Conservation (phyloP, 64 coral and sea anemone genomes). For the Catalaphyllia jardinei region DNA sequence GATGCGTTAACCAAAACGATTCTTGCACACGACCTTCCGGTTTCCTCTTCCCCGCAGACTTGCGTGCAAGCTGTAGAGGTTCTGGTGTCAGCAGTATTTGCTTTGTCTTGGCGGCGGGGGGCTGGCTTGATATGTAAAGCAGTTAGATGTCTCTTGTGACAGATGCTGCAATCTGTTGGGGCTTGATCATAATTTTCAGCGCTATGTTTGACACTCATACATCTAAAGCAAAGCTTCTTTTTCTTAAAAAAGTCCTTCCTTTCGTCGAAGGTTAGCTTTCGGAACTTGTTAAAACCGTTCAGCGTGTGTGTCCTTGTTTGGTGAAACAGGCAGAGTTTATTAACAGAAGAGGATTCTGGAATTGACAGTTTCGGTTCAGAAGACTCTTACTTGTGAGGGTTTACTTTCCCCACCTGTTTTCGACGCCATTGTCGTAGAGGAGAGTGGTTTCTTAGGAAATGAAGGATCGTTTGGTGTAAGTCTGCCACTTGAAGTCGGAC, state of each 20-base stretch:
- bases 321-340: slow-evolving; percentile 64
- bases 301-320: slow-evolving; percentile 47
- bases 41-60: slow-evolving; percentile 60
- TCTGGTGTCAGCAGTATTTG: no score
- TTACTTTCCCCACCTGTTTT: background rate
- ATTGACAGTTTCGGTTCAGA: background rate
- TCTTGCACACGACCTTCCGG: slow-evolving; percentile 54
- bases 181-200: slow-evolving; percentile 36
- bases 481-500: background rate
- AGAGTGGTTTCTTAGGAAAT: background rate
- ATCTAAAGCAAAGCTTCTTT: no score
- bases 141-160: slow-evolving; percentile 57
- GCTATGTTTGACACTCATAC: slow-evolving; percentile 26
- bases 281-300: no score
- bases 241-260: no score
- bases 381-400: background rate
- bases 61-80: slow-evolving; percentile 49
- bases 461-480: background rate
- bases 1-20: slow-evolving; percentile 55
- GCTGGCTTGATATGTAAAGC: slow-evolving; percentile 30
- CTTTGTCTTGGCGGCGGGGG: no score
- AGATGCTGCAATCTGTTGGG: slow-evolving; percentile 38
- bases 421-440: background rate
- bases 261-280: no score
- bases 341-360: no score